Evolutionary conservation across 2,797 vertebrate genomes (phyloP).

Genomic region (Mus spretus): DNA sequence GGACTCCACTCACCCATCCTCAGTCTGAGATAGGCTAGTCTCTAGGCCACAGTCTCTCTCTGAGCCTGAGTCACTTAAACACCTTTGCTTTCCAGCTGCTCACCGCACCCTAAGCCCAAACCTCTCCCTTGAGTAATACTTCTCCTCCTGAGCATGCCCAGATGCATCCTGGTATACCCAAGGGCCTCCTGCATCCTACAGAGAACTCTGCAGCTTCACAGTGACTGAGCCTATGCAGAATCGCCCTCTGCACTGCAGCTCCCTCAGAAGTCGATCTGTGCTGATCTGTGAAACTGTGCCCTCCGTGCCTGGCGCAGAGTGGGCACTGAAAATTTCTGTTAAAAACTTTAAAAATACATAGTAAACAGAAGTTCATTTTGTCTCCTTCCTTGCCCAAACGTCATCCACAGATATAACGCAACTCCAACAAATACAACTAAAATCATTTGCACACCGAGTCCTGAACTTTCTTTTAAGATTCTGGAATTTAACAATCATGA

Average conservation of each 20-base stretch:
- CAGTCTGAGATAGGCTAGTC: neutral
- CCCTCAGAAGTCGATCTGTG: neutral
- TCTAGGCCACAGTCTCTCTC: neutral
- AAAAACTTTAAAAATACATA: neutral
- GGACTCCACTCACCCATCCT: neutral
- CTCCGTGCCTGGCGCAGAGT: neutral
- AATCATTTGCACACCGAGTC: constrained; percentile 7
- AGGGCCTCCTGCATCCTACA: too few species aligned
- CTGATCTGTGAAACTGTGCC: neutral
- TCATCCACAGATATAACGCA: neutral
- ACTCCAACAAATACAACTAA: constrained; percentile 45
- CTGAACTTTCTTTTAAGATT: constrained; percentile 31
- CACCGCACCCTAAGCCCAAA: neutral
- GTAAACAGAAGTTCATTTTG: neutral
- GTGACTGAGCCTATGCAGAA: neutral
- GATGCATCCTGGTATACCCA: neutral
- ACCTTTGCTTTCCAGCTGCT: neutral
- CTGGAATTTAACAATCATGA: constrained; percentile 48
- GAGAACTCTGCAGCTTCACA: neutral
- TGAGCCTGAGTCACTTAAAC: neutral
- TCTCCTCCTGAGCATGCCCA: neutral
- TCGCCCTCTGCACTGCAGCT: neutral
- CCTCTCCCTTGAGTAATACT: neutral
- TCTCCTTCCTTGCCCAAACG: constrained; percentile 41
- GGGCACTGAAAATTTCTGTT: neutral